Percentiles rank a stretch among this genome's conserved stretches.
These are phyloP conservation scores for Liposcelis brunnea DNA, from an alignment of 2,888 invertebrate genomes.

Conservation along the genomic window DNA sequence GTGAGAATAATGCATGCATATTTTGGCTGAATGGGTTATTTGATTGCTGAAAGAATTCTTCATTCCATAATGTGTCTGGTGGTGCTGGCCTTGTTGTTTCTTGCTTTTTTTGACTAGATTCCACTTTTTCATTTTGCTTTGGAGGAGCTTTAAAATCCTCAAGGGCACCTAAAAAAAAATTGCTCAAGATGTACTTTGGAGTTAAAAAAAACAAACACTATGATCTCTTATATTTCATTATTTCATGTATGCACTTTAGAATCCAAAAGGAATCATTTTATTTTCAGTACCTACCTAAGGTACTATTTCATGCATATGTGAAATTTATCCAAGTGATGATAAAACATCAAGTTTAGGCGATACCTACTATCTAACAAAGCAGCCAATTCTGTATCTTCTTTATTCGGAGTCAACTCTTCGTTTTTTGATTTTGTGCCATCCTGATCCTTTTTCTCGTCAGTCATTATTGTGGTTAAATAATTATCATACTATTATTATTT, in stretches of 20 bases:
- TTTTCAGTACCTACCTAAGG: background rate
- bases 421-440: too few relatives aligned
- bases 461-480: too few relatives aligned
- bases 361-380: slow-evolving; percentile 8
- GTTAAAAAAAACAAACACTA: background rate
- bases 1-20: background rate
- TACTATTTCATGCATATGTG: background rate
- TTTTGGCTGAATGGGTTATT: background rate
- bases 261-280: too few relatives aligned
- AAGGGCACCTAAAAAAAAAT: slow-evolving; percentile 3
- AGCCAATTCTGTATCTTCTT: slow-evolving; percentile 6
- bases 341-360: background rate
- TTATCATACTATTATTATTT: too few relatives aligned
- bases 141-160: background rate
- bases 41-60: background rate
- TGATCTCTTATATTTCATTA: too few relatives aligned
- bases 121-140: background rate
- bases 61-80: slow-evolving; percentile 5
- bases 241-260: too few relatives aligned
- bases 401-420: too few relatives aligned
- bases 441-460: too few relatives aligned
- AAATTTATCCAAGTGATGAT: background rate
- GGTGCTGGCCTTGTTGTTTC: background rate
- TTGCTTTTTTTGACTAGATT: background rate
- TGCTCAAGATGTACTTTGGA: background rate